Conservation (phyloP, 2,113 vertebrate genomes). For the Gyps fulvus region DNA sequence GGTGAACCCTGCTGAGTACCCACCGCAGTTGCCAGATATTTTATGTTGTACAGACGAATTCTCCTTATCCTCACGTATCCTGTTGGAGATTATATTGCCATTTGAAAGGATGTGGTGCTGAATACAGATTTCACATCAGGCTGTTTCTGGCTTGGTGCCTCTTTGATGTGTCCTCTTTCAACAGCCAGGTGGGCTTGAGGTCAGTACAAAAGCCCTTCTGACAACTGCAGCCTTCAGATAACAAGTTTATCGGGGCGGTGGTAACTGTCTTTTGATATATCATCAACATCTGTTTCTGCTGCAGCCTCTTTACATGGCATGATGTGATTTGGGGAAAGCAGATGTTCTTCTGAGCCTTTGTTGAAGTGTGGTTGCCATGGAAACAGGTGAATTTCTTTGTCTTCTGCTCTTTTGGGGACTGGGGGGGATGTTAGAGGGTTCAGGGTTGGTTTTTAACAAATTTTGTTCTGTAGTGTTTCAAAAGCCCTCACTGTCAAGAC, state of each 20-base stretch:
- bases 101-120: background rate
- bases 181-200: background rate
- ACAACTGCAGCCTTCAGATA: background rate
- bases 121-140: rapidly evolving
- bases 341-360: background rate
- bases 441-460: background rate
- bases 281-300: background rate
- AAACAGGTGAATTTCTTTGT: background rate
- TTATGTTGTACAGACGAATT: background rate
- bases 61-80: background rate
- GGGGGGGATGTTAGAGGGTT: background rate
- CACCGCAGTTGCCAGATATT: background rate
- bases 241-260: background rate
- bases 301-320: background rate
- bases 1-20: background rate
- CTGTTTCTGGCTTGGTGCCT: background rate
- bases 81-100: background rate
- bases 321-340: background rate
- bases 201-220: background rate
- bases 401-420: background rate
- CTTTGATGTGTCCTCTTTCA: background rate
- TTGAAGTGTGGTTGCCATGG: background rate
- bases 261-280: background rate
- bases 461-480: background rate
- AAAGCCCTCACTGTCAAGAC: background rate